Conservation (phyloP, 2,888 invertebrate genomes). For the Sesamia inferens region DNA sequence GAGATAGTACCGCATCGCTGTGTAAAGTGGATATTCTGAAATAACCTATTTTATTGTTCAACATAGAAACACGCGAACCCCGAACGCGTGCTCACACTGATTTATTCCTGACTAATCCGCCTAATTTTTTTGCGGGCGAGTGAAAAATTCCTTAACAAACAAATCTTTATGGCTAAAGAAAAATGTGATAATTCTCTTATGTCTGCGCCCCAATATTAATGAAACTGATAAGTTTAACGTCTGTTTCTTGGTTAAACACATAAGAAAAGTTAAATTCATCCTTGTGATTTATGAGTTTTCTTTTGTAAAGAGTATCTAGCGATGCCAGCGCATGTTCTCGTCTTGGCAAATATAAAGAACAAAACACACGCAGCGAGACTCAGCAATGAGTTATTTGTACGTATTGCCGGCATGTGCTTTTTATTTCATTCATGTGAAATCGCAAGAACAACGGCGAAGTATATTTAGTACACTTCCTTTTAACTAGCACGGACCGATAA, state of each 20-base stretch:
- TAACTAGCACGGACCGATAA: conserved; percentile 18
- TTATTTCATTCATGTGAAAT: conserved; percentile 53
- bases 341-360: conserved; percentile 40
- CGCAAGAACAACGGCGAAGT: conserved; percentile 13
- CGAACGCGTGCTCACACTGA: conserved; percentile 49
- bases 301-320: conserved; percentile 17
- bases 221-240: conserved; percentile 20
- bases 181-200: conserved; percentile 34
- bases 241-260: conserved; percentile 28
- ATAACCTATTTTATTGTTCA: conserved; percentile 36
- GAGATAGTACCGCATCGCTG: neutral
- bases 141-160: conserved; percentile 36
- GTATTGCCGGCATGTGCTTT: conserved; percentile 37
- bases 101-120: conserved; percentile 63
- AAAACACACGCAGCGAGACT: conserved; percentile 41
- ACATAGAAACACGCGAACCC: conserved; percentile 30
- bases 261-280: conserved; percentile 34
- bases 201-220: conserved; percentile 20
- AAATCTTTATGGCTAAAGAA: conserved; percentile 46
- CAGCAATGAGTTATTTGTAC: conserved; percentile 45
- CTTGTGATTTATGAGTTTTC: conserved; percentile 41
- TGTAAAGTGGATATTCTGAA: conserved; percentile 35
- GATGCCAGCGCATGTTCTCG: conserved; percentile 19
- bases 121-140: conserved; percentile 46
- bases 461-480: conserved; percentile 20